Conservation (phyloP, 2,113 vertebrate genomes). For the Helogale parvula region DNA sequence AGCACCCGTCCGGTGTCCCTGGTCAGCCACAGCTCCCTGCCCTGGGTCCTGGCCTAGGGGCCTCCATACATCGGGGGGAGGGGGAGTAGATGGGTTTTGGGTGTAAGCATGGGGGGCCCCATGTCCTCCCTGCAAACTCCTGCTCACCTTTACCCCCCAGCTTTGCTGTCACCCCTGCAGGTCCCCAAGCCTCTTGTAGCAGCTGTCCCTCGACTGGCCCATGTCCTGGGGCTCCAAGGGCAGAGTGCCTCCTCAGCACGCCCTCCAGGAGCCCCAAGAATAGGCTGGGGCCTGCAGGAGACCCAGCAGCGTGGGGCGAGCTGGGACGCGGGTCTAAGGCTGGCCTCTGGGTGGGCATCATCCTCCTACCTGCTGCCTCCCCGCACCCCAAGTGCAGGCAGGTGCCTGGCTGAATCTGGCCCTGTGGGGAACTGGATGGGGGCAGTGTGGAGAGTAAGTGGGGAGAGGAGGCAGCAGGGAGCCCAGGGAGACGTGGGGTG, state of each 20-base stretch:
- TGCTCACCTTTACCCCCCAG: rapidly evolving
- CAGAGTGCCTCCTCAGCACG: neutral
- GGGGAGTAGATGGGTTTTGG: neutral
- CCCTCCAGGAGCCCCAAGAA: neutral
- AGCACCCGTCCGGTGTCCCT: neutral
- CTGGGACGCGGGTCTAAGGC: neutral
- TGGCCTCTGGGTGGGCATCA: neutral
- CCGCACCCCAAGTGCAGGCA: neutral
- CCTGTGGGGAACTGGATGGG: neutral
- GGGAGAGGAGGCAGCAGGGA: neutral
- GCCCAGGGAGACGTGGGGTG: neutral
- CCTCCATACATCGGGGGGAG: too few species aligned
- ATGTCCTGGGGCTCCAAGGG: neutral
- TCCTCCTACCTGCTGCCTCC: neutral
- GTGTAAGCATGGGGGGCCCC: too few species aligned
- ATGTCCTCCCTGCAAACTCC: neutral
- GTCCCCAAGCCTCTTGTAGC: neutral
- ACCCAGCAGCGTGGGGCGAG: neutral
- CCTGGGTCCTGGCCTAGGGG: too few species aligned
- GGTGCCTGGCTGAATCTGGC: neutral
- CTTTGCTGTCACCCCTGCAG: neutral
- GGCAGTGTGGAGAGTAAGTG: neutral
- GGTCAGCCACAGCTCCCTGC: neutral
- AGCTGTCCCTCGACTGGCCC: neutral
- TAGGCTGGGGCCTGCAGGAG: neutral